Percentiles rank a stretch among this genome's conserved stretches.
phyloP scores from a whole-genome alignment of 1,140 invertebrate species.

The Anagrus nilaparvatae region DNA sequence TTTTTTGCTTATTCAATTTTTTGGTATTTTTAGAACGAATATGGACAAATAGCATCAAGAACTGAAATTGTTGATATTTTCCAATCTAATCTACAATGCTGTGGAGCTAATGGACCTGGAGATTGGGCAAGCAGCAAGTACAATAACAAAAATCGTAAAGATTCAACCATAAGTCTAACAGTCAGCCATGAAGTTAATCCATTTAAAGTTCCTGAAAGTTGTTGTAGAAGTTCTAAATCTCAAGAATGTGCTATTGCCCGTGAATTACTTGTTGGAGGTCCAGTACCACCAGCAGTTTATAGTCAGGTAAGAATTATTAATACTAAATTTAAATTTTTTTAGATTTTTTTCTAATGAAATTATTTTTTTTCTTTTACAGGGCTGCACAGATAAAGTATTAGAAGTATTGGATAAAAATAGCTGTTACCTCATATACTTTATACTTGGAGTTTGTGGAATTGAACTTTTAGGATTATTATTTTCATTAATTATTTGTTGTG shows the following conservation, averaged over 20 bases:
- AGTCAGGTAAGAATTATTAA: slow-evolving; percentile 37
- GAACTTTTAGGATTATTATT: slow-evolving; percentile 70
- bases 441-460: slow-evolving; percentile 52
- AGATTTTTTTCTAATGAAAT: slow-evolving; percentile 4
- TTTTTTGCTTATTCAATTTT: background rate
- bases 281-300: slow-evolving; percentile 38
- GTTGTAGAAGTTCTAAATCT: slow-evolving; percentile 41
- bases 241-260: slow-evolving; percentile 39
- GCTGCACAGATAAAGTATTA: slow-evolving; percentile 62
- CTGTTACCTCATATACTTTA: slow-evolving; percentile 52
- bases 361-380: slow-evolving; percentile 41
- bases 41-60: slow-evolving; percentile 49
- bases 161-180: background rate
- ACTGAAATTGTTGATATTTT: slow-evolving; percentile 60
- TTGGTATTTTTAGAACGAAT: slow-evolving; percentile 47
- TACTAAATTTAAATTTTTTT: slow-evolving; percentile 7
- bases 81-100: slow-evolving; percentile 59
- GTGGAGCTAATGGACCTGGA: slow-evolving; percentile 56
- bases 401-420: slow-evolving; percentile 50
- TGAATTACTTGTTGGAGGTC: slow-evolving; percentile 40
- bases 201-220: slow-evolving; percentile 48
- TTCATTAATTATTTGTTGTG: slow-evolving; percentile 67
- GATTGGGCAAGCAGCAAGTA: slow-evolving; percentile 62
- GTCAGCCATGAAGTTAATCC: slow-evolving; percentile 31
- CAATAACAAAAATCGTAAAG: slow-evolving; percentile 32